These are phyloP conservation scores for Petrocephalus sullivani DNA, from an alignment of 2,797 vertebrate species.

Conservation along the genomic window DNA sequence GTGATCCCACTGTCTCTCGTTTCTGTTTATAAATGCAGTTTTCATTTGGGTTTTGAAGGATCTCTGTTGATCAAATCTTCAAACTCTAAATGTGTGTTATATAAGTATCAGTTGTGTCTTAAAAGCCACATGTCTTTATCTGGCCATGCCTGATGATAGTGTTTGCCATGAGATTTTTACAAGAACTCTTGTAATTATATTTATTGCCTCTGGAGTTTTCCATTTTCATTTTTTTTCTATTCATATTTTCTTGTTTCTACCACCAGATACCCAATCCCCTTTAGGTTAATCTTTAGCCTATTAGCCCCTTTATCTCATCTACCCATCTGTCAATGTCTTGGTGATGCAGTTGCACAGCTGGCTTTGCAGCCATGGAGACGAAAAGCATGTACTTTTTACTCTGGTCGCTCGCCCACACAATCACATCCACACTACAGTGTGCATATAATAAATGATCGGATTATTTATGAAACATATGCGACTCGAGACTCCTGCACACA, in stretches of 20 bases:
- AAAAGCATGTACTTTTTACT: slow-evolving; percentile 34
- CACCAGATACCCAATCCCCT: slow-evolving; percentile 20
- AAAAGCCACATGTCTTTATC: neutral
- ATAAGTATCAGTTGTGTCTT: neutral
- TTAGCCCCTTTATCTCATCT: slow-evolving; percentile 37
- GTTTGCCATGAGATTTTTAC: neutral
- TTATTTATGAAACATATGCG: neutral
- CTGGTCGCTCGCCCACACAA: slow-evolving; percentile 6
- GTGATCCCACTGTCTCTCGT: neutral
- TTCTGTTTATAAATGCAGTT: neutral
- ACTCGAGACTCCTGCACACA: neutral
- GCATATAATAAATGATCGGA: slow-evolving; percentile 29
- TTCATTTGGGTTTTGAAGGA: neutral
- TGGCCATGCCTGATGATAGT: neutral
- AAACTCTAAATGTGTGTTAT: neutral
- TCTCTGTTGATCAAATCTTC: neutral
- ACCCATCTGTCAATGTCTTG: slow-evolving; percentile 58
- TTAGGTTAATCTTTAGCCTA: slow-evolving; percentile 23
- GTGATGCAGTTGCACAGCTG: slow-evolving; percentile 47
- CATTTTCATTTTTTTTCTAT: neutral
- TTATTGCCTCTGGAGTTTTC: neutral
- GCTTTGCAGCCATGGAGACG: slow-evolving; percentile 22
- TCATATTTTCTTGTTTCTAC: neutral
- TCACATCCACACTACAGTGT: neutral
- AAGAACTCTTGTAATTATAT: neutral